These are phyloP conservation scores for Labeo calbasu DNA, from an alignment of 2,797 vertebrate species.

Conservation along the genomic window DNA sequence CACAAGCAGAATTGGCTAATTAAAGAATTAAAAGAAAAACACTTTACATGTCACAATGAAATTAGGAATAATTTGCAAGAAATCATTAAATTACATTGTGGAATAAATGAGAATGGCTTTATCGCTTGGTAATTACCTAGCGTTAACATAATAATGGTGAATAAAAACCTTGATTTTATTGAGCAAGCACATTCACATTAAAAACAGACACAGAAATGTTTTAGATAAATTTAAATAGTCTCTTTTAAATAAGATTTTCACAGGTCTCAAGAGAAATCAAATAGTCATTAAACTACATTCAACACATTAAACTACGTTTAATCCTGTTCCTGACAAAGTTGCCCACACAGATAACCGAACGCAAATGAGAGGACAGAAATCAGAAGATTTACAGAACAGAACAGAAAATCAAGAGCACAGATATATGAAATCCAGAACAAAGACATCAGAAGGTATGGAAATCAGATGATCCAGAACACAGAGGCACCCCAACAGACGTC, in stretches of 20 bases:
- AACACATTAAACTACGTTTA: not conserved
- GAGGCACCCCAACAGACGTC: not conserved
- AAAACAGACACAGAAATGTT: not conserved
- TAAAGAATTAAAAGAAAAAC: not conserved
- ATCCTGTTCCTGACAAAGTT: not conserved
- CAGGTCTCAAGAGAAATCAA: not conserved
- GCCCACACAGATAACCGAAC: not conserved
- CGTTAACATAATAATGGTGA: conserved; percentile 31
- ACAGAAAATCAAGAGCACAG: not conserved
- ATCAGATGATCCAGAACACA: not conserved
- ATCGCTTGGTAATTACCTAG: conserved; percentile 20
- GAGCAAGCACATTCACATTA: not conserved
- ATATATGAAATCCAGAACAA: not conserved
- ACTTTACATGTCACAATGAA: conserved; percentile 5
- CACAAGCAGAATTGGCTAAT: conserved; percentile 1
- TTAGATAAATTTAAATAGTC: not conserved
- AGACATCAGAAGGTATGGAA: not conserved
- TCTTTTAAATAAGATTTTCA: not conserved
- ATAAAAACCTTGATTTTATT: conserved; percentile 8
- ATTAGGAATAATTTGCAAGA: conserved; percentile 8
- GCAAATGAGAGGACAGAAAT: not conserved
- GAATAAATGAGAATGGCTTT: conserved; percentile 23
- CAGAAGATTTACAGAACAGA: not conserved
- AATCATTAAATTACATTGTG: conserved; percentile 16
- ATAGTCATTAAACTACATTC: conserved; percentile 4